Evolutionary conservation across 2,113 vertebrate species (phyloP).

Genomic region (Hiodon tergisus): DNA sequence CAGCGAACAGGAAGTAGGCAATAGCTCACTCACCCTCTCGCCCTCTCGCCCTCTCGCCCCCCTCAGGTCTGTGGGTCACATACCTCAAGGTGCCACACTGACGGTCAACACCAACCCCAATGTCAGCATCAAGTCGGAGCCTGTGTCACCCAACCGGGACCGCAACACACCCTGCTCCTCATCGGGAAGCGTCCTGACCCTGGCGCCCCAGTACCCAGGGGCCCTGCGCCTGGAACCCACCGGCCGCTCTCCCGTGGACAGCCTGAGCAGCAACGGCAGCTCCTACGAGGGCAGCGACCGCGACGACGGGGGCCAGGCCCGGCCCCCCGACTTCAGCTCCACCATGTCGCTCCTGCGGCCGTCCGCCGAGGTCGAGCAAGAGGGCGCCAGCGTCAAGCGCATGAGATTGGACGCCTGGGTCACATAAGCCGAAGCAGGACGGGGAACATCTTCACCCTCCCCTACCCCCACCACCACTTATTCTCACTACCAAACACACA

Average conservation of each 20-base stretch:
- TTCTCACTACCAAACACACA: conserved; percentile 20
- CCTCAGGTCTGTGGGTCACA: conserved; percentile 64
- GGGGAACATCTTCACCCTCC: neutral
- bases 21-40: neutral
- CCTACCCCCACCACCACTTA: conserved; percentile 3
- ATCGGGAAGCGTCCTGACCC: conserved; percentile 21
- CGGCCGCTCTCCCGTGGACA: conserved; percentile 79
- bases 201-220: conserved; percentile 61
- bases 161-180: conserved; percentile 61
- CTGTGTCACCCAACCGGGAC: conserved; percentile 69
- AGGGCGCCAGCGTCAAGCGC: conserved; percentile 79
- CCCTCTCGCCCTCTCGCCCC: neutral
- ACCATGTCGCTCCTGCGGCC: conserved; percentile 76
- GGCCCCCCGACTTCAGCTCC: conserved; percentile 68
- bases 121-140: conserved; percentile 78
- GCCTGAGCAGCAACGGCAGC: conserved; percentile 89
- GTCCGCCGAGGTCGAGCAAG: conserved; percentile 70
- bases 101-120: conserved; percentile 72
- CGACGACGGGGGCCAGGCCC: conserved; percentile 65
- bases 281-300: conserved; percentile 87
- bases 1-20: neutral
- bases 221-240: conserved; percentile 70
- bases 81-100: conserved; percentile 66
- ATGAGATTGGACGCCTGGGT: conserved; percentile 91
- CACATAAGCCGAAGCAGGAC: conserved; percentile 60